Percentiles rank a stretch among this genome's conserved stretches.
Conservation (phyloP, 2,888 invertebrate genomes). For the Melangyna quadrimaculata region DNA sequence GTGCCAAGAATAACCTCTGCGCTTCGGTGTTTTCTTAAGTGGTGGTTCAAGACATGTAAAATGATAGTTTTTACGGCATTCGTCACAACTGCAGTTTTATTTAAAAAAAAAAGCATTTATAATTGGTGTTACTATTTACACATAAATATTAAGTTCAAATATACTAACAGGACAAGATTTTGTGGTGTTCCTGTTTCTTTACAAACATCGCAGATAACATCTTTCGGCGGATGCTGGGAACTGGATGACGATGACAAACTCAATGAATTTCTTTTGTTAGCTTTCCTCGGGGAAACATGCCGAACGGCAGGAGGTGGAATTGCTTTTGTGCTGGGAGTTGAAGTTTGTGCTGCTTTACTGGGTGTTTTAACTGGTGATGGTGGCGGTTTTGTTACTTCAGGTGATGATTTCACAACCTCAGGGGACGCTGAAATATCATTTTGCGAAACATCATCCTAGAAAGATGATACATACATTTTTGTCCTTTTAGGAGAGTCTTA, state of each 20-base stretch:
- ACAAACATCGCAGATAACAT: slow-evolving; percentile 75
- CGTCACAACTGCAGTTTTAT: slow-evolving; percentile 88
- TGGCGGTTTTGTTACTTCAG: neutral
- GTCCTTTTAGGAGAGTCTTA: neutral
- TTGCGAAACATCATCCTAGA: slow-evolving; percentile 54
- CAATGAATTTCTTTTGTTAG: slow-evolving; percentile 49
- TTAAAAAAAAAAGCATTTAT: slow-evolving; percentile 56
- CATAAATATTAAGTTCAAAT: neutral
- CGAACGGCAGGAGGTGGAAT: slow-evolving; percentile 18
- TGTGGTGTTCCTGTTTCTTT: slow-evolving; percentile 75
- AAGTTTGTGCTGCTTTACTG: slow-evolving; percentile 67
- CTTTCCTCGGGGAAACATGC: slow-evolving; percentile 42
- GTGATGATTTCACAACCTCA: slow-evolving; percentile 36
- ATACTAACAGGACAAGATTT: slow-evolving; percentile 75
- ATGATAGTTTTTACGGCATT: slow-evolving; percentile 94
- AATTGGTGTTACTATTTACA: neutral
- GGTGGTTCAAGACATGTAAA: slow-evolving; percentile 97
- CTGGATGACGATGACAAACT: slow-evolving; percentile 42
- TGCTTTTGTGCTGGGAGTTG: slow-evolving; percentile 65
- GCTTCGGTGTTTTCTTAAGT: slow-evolving; percentile 95
- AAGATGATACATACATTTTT: neutral
- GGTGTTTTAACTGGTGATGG: slow-evolving; percentile 39
- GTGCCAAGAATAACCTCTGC: slow-evolving; percentile 96
- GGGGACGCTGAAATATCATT: slow-evolving; percentile 41
- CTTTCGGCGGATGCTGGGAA: slow-evolving; percentile 64